Conservation (phyloP, 2,113 vertebrate species). For the Diadophis punctatus region DNA sequence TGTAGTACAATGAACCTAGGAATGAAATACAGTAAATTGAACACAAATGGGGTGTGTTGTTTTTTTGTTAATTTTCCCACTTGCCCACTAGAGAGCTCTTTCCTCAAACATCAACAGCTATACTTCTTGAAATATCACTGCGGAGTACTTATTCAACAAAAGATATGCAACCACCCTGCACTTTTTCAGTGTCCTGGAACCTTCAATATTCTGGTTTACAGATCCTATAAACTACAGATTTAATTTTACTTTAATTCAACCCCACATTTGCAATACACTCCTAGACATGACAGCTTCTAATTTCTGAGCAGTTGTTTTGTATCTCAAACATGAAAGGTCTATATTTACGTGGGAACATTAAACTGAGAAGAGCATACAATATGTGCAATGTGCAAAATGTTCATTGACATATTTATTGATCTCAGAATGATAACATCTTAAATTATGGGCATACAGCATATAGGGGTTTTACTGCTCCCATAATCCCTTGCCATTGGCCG, state of each 20-base stretch:
- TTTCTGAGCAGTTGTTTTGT: not conserved
- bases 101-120: not conserved
- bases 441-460: not conserved
- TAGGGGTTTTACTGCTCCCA: not conserved
- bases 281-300: not conserved
- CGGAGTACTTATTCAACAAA: not conserved
- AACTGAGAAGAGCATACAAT: not conserved
- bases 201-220: not conserved
- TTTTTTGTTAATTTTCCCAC: not conserved
- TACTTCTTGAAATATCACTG: not conserved
- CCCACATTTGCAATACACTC: not conserved
- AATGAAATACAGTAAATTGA: not conserved
- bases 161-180: not conserved
- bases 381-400: not conserved
- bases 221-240: not conserved
- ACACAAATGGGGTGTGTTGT: not conserved
- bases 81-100: constrained; percentile 16
- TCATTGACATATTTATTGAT: not conserved
- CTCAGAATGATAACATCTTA: not conserved
- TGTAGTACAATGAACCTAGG: not conserved
- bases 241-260: not conserved
- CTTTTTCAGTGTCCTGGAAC: not conserved
- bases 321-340: not conserved
- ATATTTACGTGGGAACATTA: not conserved
- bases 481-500: not conserved